Percentiles rank a stretch among this genome's conserved stretches.
Evolutionary conservation across 1,140 invertebrate species (phyloP).

Genomic region (Amyelois transitella): DNA sequence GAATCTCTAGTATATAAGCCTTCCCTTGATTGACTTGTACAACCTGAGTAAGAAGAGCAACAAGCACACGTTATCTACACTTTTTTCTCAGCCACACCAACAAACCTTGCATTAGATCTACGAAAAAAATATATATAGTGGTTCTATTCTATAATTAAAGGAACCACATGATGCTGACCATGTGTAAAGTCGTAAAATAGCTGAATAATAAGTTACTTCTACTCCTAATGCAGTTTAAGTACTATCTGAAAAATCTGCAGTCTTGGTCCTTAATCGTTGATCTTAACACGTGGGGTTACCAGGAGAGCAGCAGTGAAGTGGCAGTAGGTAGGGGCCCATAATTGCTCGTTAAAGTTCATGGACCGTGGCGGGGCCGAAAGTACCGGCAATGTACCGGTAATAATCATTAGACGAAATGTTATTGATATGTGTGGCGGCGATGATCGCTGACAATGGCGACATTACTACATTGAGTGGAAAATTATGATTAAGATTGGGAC

Average conservation of each 20-base stretch:
- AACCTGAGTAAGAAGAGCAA: too few relatives aligned
- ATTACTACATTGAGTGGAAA: not conserved
- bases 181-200: too few relatives aligned
- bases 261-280: slow-evolving; percentile 8
- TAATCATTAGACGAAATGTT: slow-evolving; percentile 39
- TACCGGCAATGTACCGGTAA: slow-evolving; percentile 15
- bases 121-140: too few relatives aligned
- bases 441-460: not conserved
- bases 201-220: too few relatives aligned
- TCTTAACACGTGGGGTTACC: slow-evolving; percentile 23
- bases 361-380: slow-evolving; percentile 21
- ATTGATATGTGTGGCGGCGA: slow-evolving; percentile 32
- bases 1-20: too few relatives aligned
- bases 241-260: not conserved
- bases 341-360: slow-evolving; percentile 65
- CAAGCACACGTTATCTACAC: too few relatives aligned
- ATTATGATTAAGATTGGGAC: not conserved
- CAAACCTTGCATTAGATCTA: too few relatives aligned
- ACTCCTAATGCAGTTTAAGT: too few relatives aligned
- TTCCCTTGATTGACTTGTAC: too few relatives aligned
- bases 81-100: too few relatives aligned
- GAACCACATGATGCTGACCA: too few relatives aligned
- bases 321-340: slow-evolving; percentile 47
- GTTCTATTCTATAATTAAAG: too few relatives aligned
- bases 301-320: slow-evolving; percentile 41